Evolutionary conservation across 2,113 vertebrate genomes (phyloP), one percentile per base, ranked within the genome.

Genomic region (Sceloporus tristichus): DNA sequence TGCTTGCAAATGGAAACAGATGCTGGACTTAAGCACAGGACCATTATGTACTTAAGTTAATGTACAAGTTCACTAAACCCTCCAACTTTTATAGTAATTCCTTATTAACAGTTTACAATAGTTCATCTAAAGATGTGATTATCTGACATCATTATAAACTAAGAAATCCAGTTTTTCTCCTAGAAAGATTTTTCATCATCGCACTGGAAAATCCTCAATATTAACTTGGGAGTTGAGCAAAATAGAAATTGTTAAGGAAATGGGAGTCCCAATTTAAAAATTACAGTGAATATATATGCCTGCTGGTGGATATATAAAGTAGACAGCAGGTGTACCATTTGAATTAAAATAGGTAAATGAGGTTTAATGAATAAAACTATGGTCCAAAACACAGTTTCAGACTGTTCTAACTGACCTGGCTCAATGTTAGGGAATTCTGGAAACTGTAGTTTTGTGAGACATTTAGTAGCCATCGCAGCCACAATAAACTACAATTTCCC

Each of bases 31-130:
- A 3, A 9, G n/a, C 18, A 54, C 25, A 10, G 59, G 18, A 6
- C 71, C 54, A 75, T 53, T 48, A 18, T 65, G 54, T 23, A 10
- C 29, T 62, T 42, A 40, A 73, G 18, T 87, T 79, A 73, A 56
- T 40, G 59, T n/a, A 73, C 25, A 48, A 48, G 48, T 48, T 48
- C 48, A 42, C 38, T 14, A 8, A 81, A 23, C 14, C 38, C 71
- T 80, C 42, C n/a, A 75, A 40, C 25, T 23, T 75, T 85, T 27
- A 75, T 40, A n/a, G 4, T 23, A 56, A 54, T 53, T 70, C 8
- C 62, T 42, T 83, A n/a, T 53, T 83, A 83, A 11, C 42, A 71
- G 6, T 81, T 80, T 80, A 54, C 27, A 81, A 81, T 13, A 81
- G 62, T 7, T 62, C 68, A 86, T 9, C 0, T 34, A 27, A 86